Conservation (phyloP, 2,113 vertebrate species). For the Pyrgilauda ruficollis region DNA sequence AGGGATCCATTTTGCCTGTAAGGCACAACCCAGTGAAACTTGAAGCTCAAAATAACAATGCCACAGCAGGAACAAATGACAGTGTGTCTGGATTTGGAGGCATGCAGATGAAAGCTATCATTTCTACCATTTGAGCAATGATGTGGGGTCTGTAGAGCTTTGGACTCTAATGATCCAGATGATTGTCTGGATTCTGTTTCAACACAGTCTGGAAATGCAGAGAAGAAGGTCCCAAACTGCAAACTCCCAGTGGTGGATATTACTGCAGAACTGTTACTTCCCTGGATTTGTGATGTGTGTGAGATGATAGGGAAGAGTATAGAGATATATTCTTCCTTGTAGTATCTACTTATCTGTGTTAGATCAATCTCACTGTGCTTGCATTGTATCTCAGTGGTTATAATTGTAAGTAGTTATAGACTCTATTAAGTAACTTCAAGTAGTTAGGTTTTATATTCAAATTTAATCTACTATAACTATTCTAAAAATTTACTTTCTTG, state of each 20-base stretch:
- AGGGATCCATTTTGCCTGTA: not conserved
- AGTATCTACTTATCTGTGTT: not conserved
- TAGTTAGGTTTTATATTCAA: not conserved
- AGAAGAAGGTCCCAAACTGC: not conserved
- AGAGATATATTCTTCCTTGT: not conserved
- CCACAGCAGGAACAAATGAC: constrained; percentile 1
- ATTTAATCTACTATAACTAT: not conserved
- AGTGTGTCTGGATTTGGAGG: not conserved
- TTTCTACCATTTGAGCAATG: constrained; percentile 6
- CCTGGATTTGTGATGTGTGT: not conserved
- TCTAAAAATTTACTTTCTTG: not conserved
- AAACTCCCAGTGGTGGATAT: not conserved
- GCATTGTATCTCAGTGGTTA: not conserved
- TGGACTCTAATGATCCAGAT: not conserved
- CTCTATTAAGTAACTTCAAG: not conserved
- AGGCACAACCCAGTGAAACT: not conserved
- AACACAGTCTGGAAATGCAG: not conserved
- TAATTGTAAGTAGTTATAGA: not conserved
- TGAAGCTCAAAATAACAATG: not conserved
- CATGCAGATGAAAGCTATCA: not conserved
- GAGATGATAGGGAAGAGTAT: not conserved
- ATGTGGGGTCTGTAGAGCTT: not conserved
- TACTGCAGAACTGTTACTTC: not conserved
- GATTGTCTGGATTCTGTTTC: constrained; percentile 13
- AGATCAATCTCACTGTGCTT: not conserved